phyloP scores from a whole-genome alignment of 92 coral and sea anemone genomes.

The Palythoa caribaeorum region DNA sequence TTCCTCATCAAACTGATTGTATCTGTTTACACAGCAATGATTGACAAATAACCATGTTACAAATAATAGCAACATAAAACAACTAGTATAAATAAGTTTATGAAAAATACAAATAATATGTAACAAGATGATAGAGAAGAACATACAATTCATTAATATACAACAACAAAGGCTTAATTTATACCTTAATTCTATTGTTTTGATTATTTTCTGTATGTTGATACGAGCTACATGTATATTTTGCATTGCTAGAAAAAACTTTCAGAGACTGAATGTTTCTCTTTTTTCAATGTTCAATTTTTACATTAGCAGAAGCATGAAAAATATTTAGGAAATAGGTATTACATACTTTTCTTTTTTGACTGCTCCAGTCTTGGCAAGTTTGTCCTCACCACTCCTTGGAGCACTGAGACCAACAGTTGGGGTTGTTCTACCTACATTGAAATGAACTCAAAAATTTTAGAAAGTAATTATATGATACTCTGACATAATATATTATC shows the following conservation, averaged over 20 bases:
- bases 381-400: conserved; percentile 29
- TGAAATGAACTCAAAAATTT: neutral
- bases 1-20: conserved; percentile 11
- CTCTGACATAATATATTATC: no score
- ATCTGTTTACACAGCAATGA: neutral
- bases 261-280: no score
- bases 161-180: no score
- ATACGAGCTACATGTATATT: no score
- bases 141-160: no score
- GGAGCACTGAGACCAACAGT: conserved; percentile 31
- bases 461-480: no score
- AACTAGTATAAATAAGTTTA: no score
- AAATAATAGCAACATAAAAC: neutral
- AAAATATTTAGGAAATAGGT: neutral
- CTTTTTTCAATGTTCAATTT: no score
- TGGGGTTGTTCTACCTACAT: conserved; percentile 11
- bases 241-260: no score
- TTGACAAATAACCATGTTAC: neutral
- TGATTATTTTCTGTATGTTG: no score
- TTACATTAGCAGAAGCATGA: neutral
- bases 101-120: no score
- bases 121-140: neutral
- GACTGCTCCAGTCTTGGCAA: neutral
- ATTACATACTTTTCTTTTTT: conserved; percentile 15
- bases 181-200: no score